Evolutionary conservation across 2,888 invertebrate genomes (phyloP), one percentile per base, ranked within the genome.

Genomic region (Platynereis dumerilii): DNA sequence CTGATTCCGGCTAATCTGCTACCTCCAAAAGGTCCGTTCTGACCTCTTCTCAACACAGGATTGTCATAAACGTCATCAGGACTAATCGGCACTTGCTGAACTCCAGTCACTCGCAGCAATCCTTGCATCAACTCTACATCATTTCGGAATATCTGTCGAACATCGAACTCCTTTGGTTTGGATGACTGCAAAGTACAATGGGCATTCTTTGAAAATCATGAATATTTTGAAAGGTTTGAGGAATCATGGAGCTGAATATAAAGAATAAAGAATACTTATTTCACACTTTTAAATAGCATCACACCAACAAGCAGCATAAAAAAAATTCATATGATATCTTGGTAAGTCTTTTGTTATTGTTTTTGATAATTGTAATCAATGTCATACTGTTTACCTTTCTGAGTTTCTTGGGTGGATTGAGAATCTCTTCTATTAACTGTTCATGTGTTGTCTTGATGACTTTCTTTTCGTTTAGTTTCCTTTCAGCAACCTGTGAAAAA

Each of bases 361-460:
- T n/a, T n/a, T n/a, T n/a, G n/a, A n/a, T n/a, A n/a, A n/a, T n/a
- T n/a, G n/a, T n/a, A n/a, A n/a, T n/a, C n/a, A n/a, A n/a, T n/a
- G n/a, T n/a, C n/a, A n/a, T n/a, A n/a, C n/a, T 10, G n/a, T n/a
- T 20, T 48, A 67, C 67, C 64, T 60, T 60, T 24, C 64, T 58
- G 17, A 67, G 64, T 54, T 60, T 64, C 24, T 52, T 57, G 22
- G 29, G n/a, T 15, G 60, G 64, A 22, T 64, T 55, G 28, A 22
- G 52, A 26, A 69, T 69, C 29, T 60, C 66, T 24, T 61, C 61
- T 64, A 69, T 64, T 20, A 69, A 57, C 24, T 58, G 27, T 24
- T 69, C 69, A 60, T 69, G 69, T 20, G 60, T 27, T 15, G 64
- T 52, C 24, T 54, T 26, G 28, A 61, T 52, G 17, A 54, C 55